Base-by-base conservation (phyloP, 2,113 vertebrate species). In the Nothoprocta perdicaria region DNA sequence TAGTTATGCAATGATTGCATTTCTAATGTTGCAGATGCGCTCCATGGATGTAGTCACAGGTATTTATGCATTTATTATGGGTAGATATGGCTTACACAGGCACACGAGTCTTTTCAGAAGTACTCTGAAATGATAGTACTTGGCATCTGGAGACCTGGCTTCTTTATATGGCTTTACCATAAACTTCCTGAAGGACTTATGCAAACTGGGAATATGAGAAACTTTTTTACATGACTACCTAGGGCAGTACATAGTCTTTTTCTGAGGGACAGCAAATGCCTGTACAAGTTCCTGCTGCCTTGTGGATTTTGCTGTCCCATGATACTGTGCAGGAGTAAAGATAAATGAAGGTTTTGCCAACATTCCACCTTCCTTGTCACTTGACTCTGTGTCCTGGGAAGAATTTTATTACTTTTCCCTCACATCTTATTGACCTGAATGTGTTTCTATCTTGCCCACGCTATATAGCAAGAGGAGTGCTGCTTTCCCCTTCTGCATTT, bases 81-180 rank as follows among this genome's bases (percentile, higher is more conserved):
- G 29, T 7, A 61, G 61, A 29, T 61, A n/a, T 22, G 61, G 65
- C 62, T 88, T 73, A 69, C 31, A 18, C 62, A 50, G 26, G 57
- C 57, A 60, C 43, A 43, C 18, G 57, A 58, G 57, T 29, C 4
- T 82, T 85, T 89, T 65, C 50, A 77, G 60, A 92, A 90, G 45
- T 50, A 40, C 77, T 93, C 72, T 78, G 66, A 88, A 92, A 57
- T 93, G 68, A 72, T 35, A 87, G 38, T 27, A 67, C 27, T 19
- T 62, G 46, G 33, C 63, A 53, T 78, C 68, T 89, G 66, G 65
- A 86, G 65, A 78, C 46, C 65, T 90, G 75, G 41, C 23, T 90
- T 88, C 69, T 94, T 41, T 82, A 67, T 35, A 0, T 74, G 58
- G 60, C 68, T 90, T 94, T 92, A 60, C 76, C 29, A 62, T 85